Conservation (phyloP, 2,797 vertebrate species). For the Uromys caudimaculatus region DNA sequence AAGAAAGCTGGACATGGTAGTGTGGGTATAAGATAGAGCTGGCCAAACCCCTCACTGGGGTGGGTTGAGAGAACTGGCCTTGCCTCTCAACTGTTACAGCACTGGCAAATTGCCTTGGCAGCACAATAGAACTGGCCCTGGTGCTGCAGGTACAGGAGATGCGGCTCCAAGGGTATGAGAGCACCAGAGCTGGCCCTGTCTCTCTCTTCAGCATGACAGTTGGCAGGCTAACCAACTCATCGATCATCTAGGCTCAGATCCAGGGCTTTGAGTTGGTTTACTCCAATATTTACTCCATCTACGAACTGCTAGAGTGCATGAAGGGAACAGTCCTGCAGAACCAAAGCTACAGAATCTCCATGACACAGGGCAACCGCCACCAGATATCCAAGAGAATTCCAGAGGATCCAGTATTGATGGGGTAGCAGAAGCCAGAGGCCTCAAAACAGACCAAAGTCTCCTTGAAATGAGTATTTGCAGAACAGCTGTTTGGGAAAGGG, state of each 20-base stretch:
- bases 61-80: background rate
- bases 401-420: background rate
- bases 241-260: background rate
- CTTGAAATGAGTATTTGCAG: background rate
- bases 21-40: background rate
- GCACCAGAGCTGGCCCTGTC: background rate
- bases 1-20: background rate
- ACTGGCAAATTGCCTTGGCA: background rate
- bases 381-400: background rate
- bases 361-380: background rate
- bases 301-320: background rate
- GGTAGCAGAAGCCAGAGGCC: background rate
- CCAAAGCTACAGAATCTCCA: background rate
- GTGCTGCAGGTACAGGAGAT: background rate
- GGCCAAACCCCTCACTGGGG: background rate
- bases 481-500: background rate
- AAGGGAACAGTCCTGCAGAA: background rate
- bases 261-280: background rate
- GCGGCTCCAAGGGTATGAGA: background rate
- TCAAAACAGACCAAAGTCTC: background rate
- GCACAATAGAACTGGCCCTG: background rate
- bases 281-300: background rate
- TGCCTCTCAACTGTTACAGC: background rate
- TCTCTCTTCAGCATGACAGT: background rate
- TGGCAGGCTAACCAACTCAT: background rate